These are phyloP conservation scores for Leptestheria dahalacensis DNA, from an alignment of 1,140 invertebrate species.

Conservation along the genomic window DNA sequence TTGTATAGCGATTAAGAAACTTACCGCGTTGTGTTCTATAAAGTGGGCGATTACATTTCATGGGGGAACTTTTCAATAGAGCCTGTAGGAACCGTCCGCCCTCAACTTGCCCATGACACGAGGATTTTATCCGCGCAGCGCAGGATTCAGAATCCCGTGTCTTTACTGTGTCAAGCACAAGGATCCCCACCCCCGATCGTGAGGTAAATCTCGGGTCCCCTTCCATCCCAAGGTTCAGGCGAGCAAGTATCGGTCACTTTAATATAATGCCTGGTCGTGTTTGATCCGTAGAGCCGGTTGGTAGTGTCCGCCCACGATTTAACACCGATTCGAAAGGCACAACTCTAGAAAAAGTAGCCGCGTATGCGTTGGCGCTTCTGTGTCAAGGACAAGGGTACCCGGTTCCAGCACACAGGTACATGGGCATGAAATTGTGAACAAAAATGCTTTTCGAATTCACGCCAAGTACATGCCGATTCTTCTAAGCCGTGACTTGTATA, in stretches of 20 bases:
- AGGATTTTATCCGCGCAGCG: neutral
- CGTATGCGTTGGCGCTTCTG: conserved; percentile 4
- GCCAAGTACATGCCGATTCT: too few relatives aligned
- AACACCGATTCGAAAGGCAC: neutral
- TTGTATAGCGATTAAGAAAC: neutral
- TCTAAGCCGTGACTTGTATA: too few relatives aligned
- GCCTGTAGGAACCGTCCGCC: conserved; percentile 23
- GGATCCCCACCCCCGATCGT: conserved; percentile 18
- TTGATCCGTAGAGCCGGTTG: conserved; percentile 18
- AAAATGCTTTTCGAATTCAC: too few relatives aligned
- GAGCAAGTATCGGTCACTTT: neutral
- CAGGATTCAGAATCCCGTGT: conserved; percentile 13
- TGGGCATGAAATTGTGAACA: neutral
- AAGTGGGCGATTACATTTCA: too few relatives aligned
- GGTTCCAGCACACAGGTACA: conserved; percentile 13
- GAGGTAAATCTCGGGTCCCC: conserved; percentile 7
- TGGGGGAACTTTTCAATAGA: conserved; percentile 14
- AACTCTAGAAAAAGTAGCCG: neutral
- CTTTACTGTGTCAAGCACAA: conserved; percentile 20
- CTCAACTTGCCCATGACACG: conserved; percentile 20
- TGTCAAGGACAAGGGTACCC: conserved; percentile 19
- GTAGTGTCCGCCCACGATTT: conserved; percentile 22
- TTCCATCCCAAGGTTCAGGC: neutral
- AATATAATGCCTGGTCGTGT: neutral
- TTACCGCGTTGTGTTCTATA: too few relatives aligned